Evolutionary conservation across 2,888 invertebrate species (phyloP), one percentile per base, ranked within the genome.

Genomic region (Volucella bombylans): DNA sequence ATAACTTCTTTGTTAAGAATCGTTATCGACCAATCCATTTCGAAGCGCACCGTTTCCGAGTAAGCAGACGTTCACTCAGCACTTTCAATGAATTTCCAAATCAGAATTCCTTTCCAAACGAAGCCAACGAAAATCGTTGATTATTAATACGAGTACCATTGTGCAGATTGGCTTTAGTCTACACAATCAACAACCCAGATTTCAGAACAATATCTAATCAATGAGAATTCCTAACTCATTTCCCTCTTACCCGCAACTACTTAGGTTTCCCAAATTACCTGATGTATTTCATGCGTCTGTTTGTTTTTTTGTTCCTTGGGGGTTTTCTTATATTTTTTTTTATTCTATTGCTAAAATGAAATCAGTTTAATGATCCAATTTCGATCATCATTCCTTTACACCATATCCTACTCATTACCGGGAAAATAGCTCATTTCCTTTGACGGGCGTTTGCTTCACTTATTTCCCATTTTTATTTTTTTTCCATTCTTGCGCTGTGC

Each of bases 331-430:
- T 11, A 31, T 18, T 6, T 31, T 10, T 54, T 41, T 14, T 62
- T 45, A 1, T 18, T 12, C 8, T 10, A 67, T 57, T 43, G 31
- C 31, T 39, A 45, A 77, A 72, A 50, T 50, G 64, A 73, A 82
- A 78, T 83, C 74, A 83, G 74, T 80, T 71, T 76, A 83, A 74
- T 83, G 80, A 74, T 74, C 79, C 79, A 83, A 83, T 83, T 83
- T 50, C 47, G 67, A 80, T 83, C 68, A 59, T 69, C 64, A 69
- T 78, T 78, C 72, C 59, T 59, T 59, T 57, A 73, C 68, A 65
- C 49, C 74, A 83, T 79, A 83, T 83, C 68, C 65, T 65, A 72
- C 61, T 71, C 68, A 79, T 71, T 79, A 79, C 69, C 65, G 65
- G 74, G 65, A 76, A 76, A 80, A 83, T 80, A 80, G 65, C 65